Evolutionary conservation across 2,797 vertebrate species (phyloP), one percentile per base, ranked within the genome.

Genomic region (Prunella strophiata): DNA sequence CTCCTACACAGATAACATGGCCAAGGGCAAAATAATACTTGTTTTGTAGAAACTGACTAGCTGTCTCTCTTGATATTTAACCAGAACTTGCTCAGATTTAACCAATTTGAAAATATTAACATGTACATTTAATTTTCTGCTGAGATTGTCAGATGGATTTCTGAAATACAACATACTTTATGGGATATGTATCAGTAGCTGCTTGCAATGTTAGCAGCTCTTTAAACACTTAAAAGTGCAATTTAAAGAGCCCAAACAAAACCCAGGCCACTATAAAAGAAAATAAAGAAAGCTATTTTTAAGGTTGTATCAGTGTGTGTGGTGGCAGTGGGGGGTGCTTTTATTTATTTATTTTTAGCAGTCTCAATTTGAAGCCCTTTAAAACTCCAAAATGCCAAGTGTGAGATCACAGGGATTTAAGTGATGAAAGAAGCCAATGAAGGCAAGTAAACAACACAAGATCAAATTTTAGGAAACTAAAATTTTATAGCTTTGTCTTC

Each of bases 331-430:
- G 18, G 55, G 40, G 3, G 13, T 34, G 21, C 9, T 17, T 34
- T 57, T 38, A 27, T n/a, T 30, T 27, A 10, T 38, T 32, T 11
- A 27, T 74, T 54, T 25, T 11, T 16, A 70, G 26, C 40, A 42
- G 62, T 81, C 40, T 80, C 62, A 71, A 10, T 72, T 55, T 91
- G 42, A 88, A 92, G 74, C 47, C 54, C 84, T 71, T 94, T 81
- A 66, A 92, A 91, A 76, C 23, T 76, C 18, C 13, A 65, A 89
- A 93, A 88, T 88, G 82, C 70, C 89, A 94, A 85, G 23, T 9
- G 21, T 77, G 65, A 96, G 82, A 96, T 95, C 89, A 92, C 29
- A 93, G 55, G 43, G 62, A 88, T 85, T 74, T 74, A 82, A 88
- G 51, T 45, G 72, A 95, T 94, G 85, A 96, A 96, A 91, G 74